These are phyloP conservation scores for Ivindomyrus marchei DNA, from an alignment of 2,113 vertebrate species.

Conservation along the genomic window DNA sequence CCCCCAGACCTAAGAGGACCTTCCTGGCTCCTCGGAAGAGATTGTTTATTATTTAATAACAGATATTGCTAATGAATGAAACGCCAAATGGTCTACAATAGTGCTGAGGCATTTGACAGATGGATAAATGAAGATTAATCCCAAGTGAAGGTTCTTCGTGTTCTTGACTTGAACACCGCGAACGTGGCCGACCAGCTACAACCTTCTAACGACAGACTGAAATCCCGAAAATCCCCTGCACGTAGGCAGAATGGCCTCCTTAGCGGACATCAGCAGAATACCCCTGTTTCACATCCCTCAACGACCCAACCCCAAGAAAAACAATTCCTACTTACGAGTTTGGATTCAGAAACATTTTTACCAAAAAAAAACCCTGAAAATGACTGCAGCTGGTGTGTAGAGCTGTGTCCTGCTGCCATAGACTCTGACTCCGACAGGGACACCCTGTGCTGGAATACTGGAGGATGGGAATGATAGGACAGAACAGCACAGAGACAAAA, in stretches of 20 bases:
- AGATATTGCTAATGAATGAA: background rate
- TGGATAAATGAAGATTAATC: background rate
- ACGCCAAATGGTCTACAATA: background rate
- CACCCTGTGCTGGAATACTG: background rate
- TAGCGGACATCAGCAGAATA: background rate
- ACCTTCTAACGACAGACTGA: background rate
- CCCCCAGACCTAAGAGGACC: background rate
- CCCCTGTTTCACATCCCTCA: background rate
- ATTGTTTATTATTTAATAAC: background rate
- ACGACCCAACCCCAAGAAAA: background rate
- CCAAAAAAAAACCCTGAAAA: background rate
- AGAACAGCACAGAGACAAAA: background rate
- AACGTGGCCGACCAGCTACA: background rate
- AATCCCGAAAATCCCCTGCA: background rate
- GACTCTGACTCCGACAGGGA: background rate
- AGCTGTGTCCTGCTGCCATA: background rate
- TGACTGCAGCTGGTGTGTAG: background rate
- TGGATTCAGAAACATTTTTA: constrained; percentile 4
- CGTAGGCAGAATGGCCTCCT: background rate
- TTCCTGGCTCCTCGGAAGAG: background rate
- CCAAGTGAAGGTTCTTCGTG: background rate
- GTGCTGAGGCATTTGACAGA: background rate
- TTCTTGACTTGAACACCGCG: background rate
- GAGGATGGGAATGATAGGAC: background rate
- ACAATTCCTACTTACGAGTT: background rate